Percentiles rank a stretch among this genome's conserved stretches.
phyloP scores from a whole-genome alignment of 2,888 invertebrate species.

The Listrodromus nycthemerus region DNA sequence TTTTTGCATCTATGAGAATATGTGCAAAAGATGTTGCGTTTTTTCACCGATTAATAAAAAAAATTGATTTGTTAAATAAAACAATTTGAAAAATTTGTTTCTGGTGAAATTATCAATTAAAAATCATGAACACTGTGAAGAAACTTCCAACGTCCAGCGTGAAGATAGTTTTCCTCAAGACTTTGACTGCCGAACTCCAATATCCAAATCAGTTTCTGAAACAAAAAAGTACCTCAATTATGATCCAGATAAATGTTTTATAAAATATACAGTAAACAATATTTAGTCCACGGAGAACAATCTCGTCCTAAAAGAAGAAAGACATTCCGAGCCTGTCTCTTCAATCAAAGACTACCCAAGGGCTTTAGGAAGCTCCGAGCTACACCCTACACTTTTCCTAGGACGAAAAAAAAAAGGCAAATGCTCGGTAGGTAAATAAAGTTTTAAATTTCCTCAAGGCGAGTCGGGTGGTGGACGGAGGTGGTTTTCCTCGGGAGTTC shows the following conservation, averaged over 20 bases:
- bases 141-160: background rate
- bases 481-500: constrained; percentile 13
- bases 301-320: background rate
- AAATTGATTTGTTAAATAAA: no score
- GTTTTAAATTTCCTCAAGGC: constrained; percentile 80
- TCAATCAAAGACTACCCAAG: background rate
- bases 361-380: background rate
- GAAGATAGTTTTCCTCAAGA: background rate
- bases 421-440: constrained; percentile 78
- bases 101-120: no score
- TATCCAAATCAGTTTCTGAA: no score
- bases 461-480: background rate
- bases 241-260: no score
- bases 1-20: no score
- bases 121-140: no score
- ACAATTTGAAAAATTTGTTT: no score
- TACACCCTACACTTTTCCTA: background rate
- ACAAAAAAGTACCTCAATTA: no score
- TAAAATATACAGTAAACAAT: no score
- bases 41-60: no score
- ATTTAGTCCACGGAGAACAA: no score
- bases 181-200: background rate
- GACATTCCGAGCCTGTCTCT: background rate
- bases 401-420: background rate
- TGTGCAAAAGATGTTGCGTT: no score